Evolutionary conservation across 2,797 vertebrate species (phyloP).

Genomic region (Lacerta viridis): DNA sequence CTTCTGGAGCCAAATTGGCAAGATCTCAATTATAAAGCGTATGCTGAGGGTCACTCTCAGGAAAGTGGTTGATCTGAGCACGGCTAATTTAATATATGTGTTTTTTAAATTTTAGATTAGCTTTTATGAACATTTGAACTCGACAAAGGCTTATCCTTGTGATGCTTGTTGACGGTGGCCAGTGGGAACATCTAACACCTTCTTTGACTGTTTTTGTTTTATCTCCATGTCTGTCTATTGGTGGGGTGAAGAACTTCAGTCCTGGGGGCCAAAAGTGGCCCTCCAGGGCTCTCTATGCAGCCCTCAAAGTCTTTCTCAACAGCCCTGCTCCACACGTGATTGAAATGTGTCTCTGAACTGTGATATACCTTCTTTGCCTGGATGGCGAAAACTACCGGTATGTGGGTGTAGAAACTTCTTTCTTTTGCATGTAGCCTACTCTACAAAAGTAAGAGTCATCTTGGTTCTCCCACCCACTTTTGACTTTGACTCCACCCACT

Average conservation of each 20-base stretch:
- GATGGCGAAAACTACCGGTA: no score
- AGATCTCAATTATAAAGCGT: slow-evolving; percentile 12
- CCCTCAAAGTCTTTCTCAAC: no score
- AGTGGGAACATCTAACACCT: background rate
- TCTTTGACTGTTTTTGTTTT: no score
- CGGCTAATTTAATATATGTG: background rate
- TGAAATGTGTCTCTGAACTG: no score
- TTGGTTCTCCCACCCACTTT: background rate
- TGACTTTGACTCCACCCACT: no score
- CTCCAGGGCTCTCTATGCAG: no score
- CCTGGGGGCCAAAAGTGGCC: no score
- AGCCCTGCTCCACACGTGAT: no score
- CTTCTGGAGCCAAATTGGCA: slow-evolving; percentile 19
- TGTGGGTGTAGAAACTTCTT: no score
- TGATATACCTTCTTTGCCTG: no score
- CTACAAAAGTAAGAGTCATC: background rate
- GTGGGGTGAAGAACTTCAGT: no score
- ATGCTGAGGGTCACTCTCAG: slow-evolving; percentile 24
- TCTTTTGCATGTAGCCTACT: no score
- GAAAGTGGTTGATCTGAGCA: slow-evolving; percentile 18
- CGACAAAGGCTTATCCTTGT: slow-evolving; percentile 29
- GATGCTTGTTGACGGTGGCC: background rate
- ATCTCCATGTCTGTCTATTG: background rate
- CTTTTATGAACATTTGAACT: slow-evolving; percentile 36
- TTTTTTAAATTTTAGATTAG: slow-evolving; percentile 1